Base-by-base conservation (phyloP, 2,888 invertebrate species). In the Lapara coniferarum region DNA sequence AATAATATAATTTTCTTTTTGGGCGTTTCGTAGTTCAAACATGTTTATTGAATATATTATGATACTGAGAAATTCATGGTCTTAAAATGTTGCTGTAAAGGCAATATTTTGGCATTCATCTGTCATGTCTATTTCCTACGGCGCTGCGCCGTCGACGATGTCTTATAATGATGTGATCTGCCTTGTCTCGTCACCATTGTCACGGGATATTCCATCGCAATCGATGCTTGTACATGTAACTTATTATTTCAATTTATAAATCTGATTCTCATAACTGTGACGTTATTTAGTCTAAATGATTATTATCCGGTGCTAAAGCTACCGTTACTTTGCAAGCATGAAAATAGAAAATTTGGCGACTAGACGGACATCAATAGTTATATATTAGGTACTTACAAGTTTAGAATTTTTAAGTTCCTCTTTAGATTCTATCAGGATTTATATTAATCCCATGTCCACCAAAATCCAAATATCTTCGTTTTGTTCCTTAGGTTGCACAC, bases 161-260 rank as follows among this genome's bases (percentile, higher is more conserved):
- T 69, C 71, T 69, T 78, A 81, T 89, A 89, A 90, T 85, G 89
- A 89, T 81, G 84, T 78, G 85, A 82, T 84, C 81, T 75, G 73
- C 71, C 74, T 73, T 78, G 78, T 80, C 80, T 84, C 79, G 81
- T 83, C 81, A 81, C 80, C 76, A 81, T 83, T 83, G 83, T 80
- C 72, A 76, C 81, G 77, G 81, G 84, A 76, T 82, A 84, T 81
- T 53, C 82, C 80, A 79, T 75, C 78, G 81, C 76, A 78, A 74
- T 74, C 59, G 72, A 69, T 69, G 74, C 73, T 70, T 70, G 70
- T 72, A 73, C 70, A 75, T 70, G 71, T 7, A 37, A 37, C 37
- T 37, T 37, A 66, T 71, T 63, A 59, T 68, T 69, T 71, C 71
- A 70, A 74, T 71, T 72, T 72, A 37, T 37, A 37, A 37, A 37